Evolutionary conservation across 2,888 invertebrate genomes (phyloP), one percentile per base, ranked within the genome.

Genomic region (Nymphalis polychloros): DNA sequence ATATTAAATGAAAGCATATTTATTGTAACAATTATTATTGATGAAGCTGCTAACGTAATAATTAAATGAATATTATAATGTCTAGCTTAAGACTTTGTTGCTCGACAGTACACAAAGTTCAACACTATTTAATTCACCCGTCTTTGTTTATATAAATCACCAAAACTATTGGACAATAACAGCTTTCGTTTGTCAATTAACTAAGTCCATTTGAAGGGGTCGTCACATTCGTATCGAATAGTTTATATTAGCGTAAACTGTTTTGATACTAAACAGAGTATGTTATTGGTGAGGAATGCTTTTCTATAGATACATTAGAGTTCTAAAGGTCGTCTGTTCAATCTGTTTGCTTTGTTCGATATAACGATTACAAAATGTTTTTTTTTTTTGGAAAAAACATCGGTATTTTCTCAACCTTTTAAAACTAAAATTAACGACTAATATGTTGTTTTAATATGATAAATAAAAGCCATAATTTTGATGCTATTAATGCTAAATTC

Each of bases 171-270:
- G 84, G 79, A 82, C 83, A 81, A 81, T 81, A 79, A 57, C 57
- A 78, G 78, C 82, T 82, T 85, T 79, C 79, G 77, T 80, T 81
- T 87, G 85, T 86, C 90, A 89, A 89, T 89, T 90, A 88, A 77
- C 78, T 71, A 74, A 50, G 23, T 78, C 75, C 76, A 73, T 69
- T 66, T 52, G 62, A 72, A 63, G 72, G 78, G 76, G 75, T 72
- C 74, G 75, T 73, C 75, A 72, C 72, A 76, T 75, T 77, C 74
- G 71, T 73, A 74, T 63, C 50, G 63, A 83, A 79, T 80, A 82
- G 81, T 78, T 79, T 70, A 68, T 67, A 67, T 73, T 65, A 68
- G 63, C 59, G 60, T 68, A 72, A 72, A 69, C 63, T 77, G 75
- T 75, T 77, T 71, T 74, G 67, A 76, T 62, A 74, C 68, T 60